Conservation (phyloP, 2,888 invertebrate genomes). For the Netelia inedita region DNA sequence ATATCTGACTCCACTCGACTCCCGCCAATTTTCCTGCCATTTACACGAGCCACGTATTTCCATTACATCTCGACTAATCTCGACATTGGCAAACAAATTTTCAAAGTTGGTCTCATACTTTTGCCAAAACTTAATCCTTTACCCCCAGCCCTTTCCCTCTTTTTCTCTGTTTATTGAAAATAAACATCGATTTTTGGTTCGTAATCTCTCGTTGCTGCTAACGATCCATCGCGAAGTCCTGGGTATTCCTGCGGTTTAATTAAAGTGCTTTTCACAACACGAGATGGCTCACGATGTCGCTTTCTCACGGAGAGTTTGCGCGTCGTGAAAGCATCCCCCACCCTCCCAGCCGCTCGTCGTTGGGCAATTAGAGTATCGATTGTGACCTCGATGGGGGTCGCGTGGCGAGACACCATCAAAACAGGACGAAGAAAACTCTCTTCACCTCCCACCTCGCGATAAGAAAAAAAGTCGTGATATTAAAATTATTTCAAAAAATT, state of each 20-base stretch:
- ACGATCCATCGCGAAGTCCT: constrained; percentile 17
- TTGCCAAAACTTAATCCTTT: constrained; percentile 34
- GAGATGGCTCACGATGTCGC: constrained; percentile 17
- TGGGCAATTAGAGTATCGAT: constrained; percentile 81
- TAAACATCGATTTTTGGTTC: constrained; percentile 15
- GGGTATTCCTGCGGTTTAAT: constrained; percentile 44
- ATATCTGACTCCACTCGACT: neutral
- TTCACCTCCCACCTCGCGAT: neutral
- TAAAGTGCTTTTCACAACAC: constrained; percentile 53
- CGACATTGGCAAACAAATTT: neutral
- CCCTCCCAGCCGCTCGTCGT: constrained; percentile 1
- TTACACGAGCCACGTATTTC: constrained; percentile 30
- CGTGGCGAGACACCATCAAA: constrained; percentile 41
- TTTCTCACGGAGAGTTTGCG: constrained; percentile 53
- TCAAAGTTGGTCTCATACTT: constrained; percentile 27
- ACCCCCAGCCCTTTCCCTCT: neutral
- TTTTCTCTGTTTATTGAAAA: no score
- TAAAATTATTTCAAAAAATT: neutral
- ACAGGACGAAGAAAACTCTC: constrained; percentile 1
- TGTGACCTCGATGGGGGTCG: constrained; percentile 72
- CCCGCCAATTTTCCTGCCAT: constrained; percentile 32
- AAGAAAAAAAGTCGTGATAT: neutral
- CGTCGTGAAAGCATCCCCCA: constrained; percentile 22
- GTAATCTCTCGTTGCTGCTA: constrained; percentile 21
- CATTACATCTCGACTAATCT: neutral